A percentile compares a stretch with the other conserved stretches of the same genome.
phyloP scores from a whole-genome alignment of 2,113 vertebrate genomes.

The Gobius niger region DNA sequence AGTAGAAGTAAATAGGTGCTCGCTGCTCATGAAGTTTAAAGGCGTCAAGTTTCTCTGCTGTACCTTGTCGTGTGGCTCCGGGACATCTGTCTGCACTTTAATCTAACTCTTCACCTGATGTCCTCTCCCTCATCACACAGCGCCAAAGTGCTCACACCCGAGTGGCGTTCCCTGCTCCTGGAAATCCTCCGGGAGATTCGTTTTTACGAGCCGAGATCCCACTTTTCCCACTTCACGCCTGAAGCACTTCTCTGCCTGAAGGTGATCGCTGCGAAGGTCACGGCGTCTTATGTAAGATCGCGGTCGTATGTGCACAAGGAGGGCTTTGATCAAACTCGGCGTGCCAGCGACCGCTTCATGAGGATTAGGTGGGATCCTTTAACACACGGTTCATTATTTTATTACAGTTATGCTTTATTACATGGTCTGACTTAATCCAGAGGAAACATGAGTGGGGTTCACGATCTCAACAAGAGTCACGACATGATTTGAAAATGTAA shows the following conservation, averaged over 20 bases:
- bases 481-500: too few relatives aligned
- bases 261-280: slow-evolving; percentile 26
- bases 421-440: too few relatives aligned
- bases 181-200: slow-evolving; percentile 24
- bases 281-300: slow-evolving; percentile 23
- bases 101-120: slow-evolving; percentile 40
- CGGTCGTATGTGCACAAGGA: slow-evolving; percentile 13
- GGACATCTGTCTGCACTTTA: slow-evolving; percentile 27
- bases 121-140: slow-evolving; percentile 13
- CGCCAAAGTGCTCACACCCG: slow-evolving; percentile 12
- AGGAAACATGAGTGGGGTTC: too few relatives aligned
- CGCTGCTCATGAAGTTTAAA: slow-evolving; percentile 32
- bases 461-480: too few relatives aligned
- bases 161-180: slow-evolving; percentile 42
- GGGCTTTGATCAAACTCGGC: slow-evolving; percentile 19
- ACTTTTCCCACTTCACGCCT: slow-evolving; percentile 8
- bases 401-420: not conserved
- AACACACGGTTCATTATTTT: not conserved
- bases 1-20: not conserved
- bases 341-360: not conserved
- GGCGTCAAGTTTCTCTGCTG: slow-evolving; percentile 37
- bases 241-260: slow-evolving; percentile 24
- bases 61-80: slow-evolving; percentile 27
- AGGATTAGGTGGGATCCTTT: not conserved
- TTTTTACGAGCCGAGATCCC: slow-evolving; percentile 35